A percentile compares a stretch with the other conserved stretches of the same genome.
Evolutionary conservation across 2,888 invertebrate genomes (phyloP).

Genomic region (Eupithecia abbreviata): DNA sequence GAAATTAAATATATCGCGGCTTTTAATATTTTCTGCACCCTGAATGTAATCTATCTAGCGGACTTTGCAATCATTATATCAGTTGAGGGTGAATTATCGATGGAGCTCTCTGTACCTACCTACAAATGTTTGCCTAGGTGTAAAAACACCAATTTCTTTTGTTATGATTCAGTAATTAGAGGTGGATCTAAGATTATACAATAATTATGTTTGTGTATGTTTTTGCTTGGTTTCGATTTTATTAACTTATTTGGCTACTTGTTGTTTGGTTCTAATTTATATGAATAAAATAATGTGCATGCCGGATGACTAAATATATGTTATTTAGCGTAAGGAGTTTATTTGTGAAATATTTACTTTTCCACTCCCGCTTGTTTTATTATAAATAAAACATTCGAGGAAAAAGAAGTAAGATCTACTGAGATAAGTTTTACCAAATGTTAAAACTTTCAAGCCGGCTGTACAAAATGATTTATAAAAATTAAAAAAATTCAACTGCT

Average conservation of each 20-base stretch:
- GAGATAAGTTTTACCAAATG: neutral
- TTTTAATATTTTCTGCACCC: neutral
- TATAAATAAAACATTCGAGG: neutral
- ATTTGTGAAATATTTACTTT: conserved; percentile 3
- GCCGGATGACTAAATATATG: conserved; percentile 57
- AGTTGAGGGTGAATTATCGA: neutral
- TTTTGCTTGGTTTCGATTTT: conserved; percentile 72
- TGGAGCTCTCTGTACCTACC: conserved; percentile 1
- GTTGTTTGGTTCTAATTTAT: conserved; percentile 72
- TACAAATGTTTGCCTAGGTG: neutral
- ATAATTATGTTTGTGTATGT: conserved; percentile 57
- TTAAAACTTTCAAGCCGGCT: neutral
- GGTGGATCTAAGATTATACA: neutral
- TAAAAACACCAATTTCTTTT: neutral
- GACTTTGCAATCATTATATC: neutral
- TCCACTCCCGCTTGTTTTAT: neutral
- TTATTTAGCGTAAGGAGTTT: neutral
- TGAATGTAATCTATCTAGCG: neutral
- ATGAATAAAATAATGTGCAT: conserved; percentile 49
- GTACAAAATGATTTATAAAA: neutral
- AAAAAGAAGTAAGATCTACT: neutral
- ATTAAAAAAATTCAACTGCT: neutral
- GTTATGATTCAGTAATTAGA: neutral
- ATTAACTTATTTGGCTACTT: conserved; percentile 75
- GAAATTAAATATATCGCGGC: neutral